Evolutionary conservation across 2,113 vertebrate species (phyloP), one percentile per base, ranked within the genome.

Genomic region (Heterotis niloticus): DNA sequence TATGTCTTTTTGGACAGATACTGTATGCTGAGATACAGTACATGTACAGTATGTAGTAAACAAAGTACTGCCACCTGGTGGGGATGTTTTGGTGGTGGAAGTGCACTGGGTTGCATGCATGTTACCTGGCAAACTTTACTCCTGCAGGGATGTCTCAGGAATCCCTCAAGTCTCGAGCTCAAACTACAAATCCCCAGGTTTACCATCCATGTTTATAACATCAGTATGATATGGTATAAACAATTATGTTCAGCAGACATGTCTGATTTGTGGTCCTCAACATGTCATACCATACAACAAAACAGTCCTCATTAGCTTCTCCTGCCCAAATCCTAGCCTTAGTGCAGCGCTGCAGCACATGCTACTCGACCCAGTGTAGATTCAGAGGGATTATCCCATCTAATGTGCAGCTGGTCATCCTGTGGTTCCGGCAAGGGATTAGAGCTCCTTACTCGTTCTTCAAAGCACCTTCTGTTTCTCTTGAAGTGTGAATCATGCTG

Each of bases 51-150:
- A 52, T 1, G 28, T 34, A 44, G 16, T 14, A 23, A 57, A 57
- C 11, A 12, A 1, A 64, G 59, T 34, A 18, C 74, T 75, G 74
- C 59, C 74, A 75, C 28, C 74, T 75, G 34, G 16, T 75, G 74
- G 10, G 20, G 0, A 44, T 13, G 1, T 44, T 18, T 60, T 34
- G 12, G 28, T 2, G 16, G 4, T 62, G 60, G 74, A 64, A 23
- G 26, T 54, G 57, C 56, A 26, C 71, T 16, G 23, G 23, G n/a
- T 23, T 74, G 51, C 52, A 9, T 0, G 14, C 57, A 26, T 29
- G 59, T 20, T 26, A 18, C 12, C 34, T 64, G 28, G 16, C 74
- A 64, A 24, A 75, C 26, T 64, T 26, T 20, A 64, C 74, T n/a
- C 17, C 28, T 44, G 28, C 20, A 34, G 14, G 60, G 20, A 5